Conservation (phyloP, 2,888 invertebrate genomes). For the Crossocerus cetratus region DNA sequence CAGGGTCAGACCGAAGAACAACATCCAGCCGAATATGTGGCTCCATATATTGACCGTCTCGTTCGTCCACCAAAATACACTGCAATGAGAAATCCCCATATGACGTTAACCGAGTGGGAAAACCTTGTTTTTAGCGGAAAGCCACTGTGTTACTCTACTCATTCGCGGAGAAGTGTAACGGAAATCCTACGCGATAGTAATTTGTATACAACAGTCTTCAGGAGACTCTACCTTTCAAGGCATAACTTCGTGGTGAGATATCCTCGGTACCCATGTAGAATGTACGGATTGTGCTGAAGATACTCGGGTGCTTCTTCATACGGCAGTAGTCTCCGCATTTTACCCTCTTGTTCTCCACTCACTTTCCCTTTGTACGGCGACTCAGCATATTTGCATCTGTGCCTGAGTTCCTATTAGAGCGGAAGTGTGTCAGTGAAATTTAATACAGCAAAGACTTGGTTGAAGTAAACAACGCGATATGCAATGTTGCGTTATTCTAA, state of each 20-base stretch:
- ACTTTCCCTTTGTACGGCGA: conserved; percentile 65
- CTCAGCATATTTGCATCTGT: conserved; percentile 46
- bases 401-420: too few species aligned
- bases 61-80: conserved; percentile 97
- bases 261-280: conserved; percentile 90
- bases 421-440: too few species aligned
- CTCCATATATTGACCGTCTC: conserved; percentile 99
- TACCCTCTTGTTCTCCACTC: conserved; percentile 67
- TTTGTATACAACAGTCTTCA: too few species aligned
- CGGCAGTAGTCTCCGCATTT: conserved; percentile 72
- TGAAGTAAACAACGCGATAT: too few species aligned
- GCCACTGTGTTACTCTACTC: too few species aligned
- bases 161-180: too few species aligned
- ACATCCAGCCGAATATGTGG: conserved; percentile 91
- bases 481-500: too few species aligned
- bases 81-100: conserved; percentile 76
- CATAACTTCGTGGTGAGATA: conserved; percentile 89
- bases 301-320: conserved; percentile 86
- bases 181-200: too few species aligned
- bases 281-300: conserved; percentile 91
- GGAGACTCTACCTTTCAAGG: conserved; percentile 85
- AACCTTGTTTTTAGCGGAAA: too few species aligned
- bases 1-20: conserved; percentile 90
- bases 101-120: too few species aligned
- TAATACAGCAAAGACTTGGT: too few species aligned